Base-by-base conservation (phyloP, 2,113 vertebrate species). In the Scomber scombrus region DNA sequence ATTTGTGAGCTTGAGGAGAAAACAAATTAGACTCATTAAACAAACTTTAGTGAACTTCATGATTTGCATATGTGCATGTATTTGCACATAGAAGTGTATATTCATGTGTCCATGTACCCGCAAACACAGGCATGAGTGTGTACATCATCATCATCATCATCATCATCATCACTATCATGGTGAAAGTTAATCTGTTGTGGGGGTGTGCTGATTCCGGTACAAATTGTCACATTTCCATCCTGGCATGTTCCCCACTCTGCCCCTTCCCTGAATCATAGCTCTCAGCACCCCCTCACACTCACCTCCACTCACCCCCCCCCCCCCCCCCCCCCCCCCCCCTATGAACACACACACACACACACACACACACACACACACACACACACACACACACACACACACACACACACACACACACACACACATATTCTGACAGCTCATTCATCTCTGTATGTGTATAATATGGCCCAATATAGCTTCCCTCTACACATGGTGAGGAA, bases 141-240 rank as follows among this genome's bases (percentile, higher is more conserved):
- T 63, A 74, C 55, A 80, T 82, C 77, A 75, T 79, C 49, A 50
- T 50, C 71, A 66, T 70, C 78, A 69, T 66, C 75, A 70, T 76
- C 40, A 43, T 60, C 73, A 63, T 64, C 76, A 68, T 81, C 60
- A 85, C 84, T 18, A 76, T 34, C 26, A 52, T 66, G 61, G 67
- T 62, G 73, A 64, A 63, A 84, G 75, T 71, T 68, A 81, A 82
- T 92, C 90, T 94, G 93, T 88, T 94, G 90, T 90, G 92, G 89
- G 90, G 92, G 93, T 80, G 91, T 85, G 66, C 56, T 82, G 71
- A 85, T 81, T 85, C 81, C 4, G 56, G 88, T 79, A 90, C 84
- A 88, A 69, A 77, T 89, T 21, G 68, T 76, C 85, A 87, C 85
- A 83, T 80, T 88, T 84, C 87, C 68, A 31, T 78, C 57, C 78